Evolutionary conservation across 2,797 vertebrate genomes (phyloP), one percentile per base, ranked within the genome.

Genomic region (Melanotaenia pygmaea): DNA sequence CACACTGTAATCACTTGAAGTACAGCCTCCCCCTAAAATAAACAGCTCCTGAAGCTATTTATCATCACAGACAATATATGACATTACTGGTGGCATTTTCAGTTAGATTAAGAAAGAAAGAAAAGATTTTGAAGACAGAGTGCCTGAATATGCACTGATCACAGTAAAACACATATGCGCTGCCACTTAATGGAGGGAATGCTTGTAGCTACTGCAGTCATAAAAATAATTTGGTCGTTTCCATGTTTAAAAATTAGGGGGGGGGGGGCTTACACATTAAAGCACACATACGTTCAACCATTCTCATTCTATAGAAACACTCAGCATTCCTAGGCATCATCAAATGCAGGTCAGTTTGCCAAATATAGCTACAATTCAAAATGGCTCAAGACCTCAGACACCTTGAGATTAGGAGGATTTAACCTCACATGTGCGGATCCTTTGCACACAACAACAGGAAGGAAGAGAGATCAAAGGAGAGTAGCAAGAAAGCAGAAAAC

Each of bases 1-100:
- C 74, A 80, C 76, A 40, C 72, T 76, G 74, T 88, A 87, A 90
- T 86, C 82, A 79, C 77, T 76, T 77, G 61, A 82, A 83, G 80
- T 81, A 78, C 51, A 80, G 81, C 64, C 71, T 22, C 51, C 79
- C 74, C 81, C 70, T 74, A 73, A 88, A 86, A 84, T 81, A 81
- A 84, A 85, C 77, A 87, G 73, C 82, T 79, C 67, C 73, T 70
- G 70, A 35, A 67, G 80, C 62, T 64, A 78, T 88, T 75, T 76
- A 76, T 81, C 73, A 64, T 67, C 18, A 1, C 45, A 5, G 9
- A 34, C 47, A 73, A 77, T 75, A 76, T 70, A 69, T 69, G 75
- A 70, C 37, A 61, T 69, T 75, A 43, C 50, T 57, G 59, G 50
- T 38, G 64, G 82, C 40, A 20, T 54, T 75, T 70, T 70, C 56